Evolutionary conservation across 2,113 vertebrate genomes (phyloP).

Genomic region (Piprites chloris): DNA sequence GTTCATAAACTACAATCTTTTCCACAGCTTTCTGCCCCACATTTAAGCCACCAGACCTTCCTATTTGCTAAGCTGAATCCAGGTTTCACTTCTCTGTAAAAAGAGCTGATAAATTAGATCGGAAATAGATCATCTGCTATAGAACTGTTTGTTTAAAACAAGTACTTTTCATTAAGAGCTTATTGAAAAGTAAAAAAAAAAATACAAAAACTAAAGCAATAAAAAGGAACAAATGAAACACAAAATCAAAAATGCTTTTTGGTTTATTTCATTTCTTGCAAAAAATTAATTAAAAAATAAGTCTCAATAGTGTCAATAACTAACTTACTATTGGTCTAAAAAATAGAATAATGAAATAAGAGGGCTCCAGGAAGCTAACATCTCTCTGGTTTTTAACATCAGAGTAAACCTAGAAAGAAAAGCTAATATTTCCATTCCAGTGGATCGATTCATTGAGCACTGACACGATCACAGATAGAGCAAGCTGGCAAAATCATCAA

Average conservation of each 20-base stretch:
- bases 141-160: background rate
- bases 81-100: background rate
- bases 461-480: background rate
- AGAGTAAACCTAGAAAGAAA: background rate
- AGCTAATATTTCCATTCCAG: background rate
- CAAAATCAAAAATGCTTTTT: background rate
- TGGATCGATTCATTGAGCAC: background rate
- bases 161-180: background rate
- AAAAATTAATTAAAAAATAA: background rate
- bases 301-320: background rate
- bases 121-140: background rate
- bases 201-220: background rate
- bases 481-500: background rate
- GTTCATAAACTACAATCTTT: background rate
- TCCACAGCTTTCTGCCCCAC: background rate
- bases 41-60: background rate
- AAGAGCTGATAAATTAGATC: background rate
- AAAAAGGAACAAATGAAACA: background rate
- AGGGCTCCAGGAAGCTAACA: background rate
- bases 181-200: background rate
- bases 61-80: background rate
- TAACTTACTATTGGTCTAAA: background rate
- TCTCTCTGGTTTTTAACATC: background rate
- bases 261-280: background rate
- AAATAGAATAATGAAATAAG: background rate